These are phyloP conservation scores for Manis javanica DNA, from an alignment of 2,797 vertebrate species.

Conservation along the genomic window DNA sequence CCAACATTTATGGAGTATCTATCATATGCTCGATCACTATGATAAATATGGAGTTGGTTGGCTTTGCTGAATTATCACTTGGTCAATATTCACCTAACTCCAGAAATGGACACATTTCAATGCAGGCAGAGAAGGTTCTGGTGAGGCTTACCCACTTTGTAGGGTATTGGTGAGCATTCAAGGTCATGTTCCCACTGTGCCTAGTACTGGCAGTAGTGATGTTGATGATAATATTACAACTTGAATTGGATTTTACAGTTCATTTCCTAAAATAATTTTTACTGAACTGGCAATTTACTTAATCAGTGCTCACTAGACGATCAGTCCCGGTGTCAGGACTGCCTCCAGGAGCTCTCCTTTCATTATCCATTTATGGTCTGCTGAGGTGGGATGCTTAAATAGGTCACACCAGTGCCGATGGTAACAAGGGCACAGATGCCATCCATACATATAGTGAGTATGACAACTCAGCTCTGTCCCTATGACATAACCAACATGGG, in stretches of 20 bases:
- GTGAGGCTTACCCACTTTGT: neutral
- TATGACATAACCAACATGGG: neutral
- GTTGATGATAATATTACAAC: neutral
- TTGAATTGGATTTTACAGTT: neutral
- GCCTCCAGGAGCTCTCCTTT: neutral
- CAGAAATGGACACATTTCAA: neutral
- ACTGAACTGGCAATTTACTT: neutral
- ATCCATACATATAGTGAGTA: neutral
- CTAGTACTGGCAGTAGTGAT: neutral
- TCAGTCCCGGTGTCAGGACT: neutral
- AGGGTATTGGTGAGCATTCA: neutral
- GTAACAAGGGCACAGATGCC: neutral
- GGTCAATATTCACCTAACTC: neutral
- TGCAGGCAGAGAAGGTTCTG: neutral
- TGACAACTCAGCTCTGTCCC: neutral
- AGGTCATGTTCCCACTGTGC: conserved; percentile 9
- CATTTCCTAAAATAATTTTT: conserved; percentile 30
- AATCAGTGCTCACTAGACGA: neutral
- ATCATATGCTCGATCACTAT: neutral
- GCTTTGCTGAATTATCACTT: neutral
- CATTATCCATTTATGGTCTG: neutral
- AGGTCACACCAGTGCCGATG: neutral
- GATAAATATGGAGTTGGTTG: neutral
- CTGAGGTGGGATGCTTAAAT: neutral
- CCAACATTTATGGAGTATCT: neutral